Percentiles rank a stretch among this genome's conserved stretches.
Conservation (phyloP, 1,140 invertebrate genomes). For the Andricus grossulariae region DNA sequence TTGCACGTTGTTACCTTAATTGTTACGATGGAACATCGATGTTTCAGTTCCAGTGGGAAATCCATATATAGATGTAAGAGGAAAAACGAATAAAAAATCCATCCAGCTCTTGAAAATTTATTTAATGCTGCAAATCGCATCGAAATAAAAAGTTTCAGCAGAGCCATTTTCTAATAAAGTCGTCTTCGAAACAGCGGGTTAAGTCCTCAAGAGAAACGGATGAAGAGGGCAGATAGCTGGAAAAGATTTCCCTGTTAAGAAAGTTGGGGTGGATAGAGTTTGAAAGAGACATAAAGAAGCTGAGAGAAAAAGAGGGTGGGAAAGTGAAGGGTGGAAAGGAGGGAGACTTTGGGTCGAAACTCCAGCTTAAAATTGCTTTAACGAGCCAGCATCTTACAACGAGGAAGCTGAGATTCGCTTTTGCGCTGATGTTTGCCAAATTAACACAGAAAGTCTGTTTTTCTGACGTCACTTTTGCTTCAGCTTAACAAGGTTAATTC, state of each 20-base stretch:
- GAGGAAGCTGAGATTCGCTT: conserved; percentile 57
- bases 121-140: neutral
- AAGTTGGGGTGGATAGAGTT: conserved; percentile 34
- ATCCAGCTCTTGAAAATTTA: neutral
- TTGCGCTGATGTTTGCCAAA: conserved; percentile 67
- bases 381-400: conserved; percentile 65
- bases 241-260: conserved; percentile 49
- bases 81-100: neutral
- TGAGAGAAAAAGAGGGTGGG: conserved; percentile 1
- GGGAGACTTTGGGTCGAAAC: conserved; percentile 34
- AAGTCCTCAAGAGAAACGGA: conserved; percentile 20
- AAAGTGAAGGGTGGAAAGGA: conserved; percentile 16
- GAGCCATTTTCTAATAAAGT: conserved; percentile 74
- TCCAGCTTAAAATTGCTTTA: conserved; percentile 65
- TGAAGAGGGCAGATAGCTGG: conserved; percentile 46
- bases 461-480: conserved; percentile 37
- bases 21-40: conserved; percentile 37
- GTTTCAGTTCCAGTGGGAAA: neutral
- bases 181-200: conserved; percentile 47
- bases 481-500: conserved; percentile 55
- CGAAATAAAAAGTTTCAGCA: neutral
- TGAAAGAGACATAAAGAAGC: conserved; percentile 30
- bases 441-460: conserved; percentile 64
- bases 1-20: conserved; percentile 24
- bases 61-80: neutral